Percentiles rank a stretch among this genome's conserved stretches.
These are phyloP conservation scores for Cirrhinus molitorella DNA, from an alignment of 2,797 vertebrate genomes.

Conservation along the genomic window DNA sequence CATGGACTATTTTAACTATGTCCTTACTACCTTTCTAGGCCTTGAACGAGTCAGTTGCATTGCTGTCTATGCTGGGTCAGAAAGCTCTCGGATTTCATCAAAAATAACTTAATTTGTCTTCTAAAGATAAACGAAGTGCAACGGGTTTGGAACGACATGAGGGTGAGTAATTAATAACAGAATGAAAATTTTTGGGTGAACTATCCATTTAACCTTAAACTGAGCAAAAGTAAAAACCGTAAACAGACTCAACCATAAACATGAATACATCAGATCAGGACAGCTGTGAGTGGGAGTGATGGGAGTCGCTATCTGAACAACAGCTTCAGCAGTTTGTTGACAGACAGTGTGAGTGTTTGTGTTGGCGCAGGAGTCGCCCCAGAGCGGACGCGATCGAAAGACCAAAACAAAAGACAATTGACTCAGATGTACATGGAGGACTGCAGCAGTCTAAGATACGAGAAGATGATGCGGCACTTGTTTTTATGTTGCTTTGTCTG, in stretches of 20 bases:
- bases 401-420: slow-evolving; percentile 3
- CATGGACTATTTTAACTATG: no score
- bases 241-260: neutral
- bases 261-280: neutral
- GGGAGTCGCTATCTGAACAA: neutral
- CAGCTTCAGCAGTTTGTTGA: slow-evolving; percentile 37
- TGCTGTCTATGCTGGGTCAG: no score
- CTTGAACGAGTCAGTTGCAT: no score
- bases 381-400: neutral
- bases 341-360: slow-evolving; percentile 30
- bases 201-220: neutral
- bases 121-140: no score
- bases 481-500: neutral
- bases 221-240: neutral
- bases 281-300: neutral
- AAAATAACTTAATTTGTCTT: no score
- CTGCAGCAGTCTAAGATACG: neutral
- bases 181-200: no score
- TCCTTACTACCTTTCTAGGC: no score
- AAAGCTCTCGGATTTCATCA: no score
- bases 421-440: neutral
- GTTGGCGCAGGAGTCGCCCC: neutral
- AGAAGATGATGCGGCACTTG: neutral
- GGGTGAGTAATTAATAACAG: no score
- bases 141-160: no score